A percentile compares a stretch with the other conserved stretches of the same genome.
Evolutionary conservation across 2,888 invertebrate genomes (phyloP).

Genomic region (Spialia ferax): DNA sequence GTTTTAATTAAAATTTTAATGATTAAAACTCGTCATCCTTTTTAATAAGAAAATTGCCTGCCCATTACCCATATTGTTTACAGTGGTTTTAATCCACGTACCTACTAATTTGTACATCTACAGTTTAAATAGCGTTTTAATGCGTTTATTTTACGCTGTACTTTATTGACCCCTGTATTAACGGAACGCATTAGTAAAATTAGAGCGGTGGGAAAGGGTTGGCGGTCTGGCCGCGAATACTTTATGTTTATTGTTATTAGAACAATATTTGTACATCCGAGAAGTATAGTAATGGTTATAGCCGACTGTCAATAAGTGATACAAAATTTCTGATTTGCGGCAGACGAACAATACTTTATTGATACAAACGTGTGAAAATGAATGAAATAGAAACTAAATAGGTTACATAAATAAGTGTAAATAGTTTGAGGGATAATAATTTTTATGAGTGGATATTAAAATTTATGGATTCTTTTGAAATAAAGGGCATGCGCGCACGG

Average conservation of each 20-base stretch:
- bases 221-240: conserved; percentile 61
- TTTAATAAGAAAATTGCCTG: too few species aligned
- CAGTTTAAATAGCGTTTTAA: conserved; percentile 71
- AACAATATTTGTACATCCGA: conserved; percentile 82
- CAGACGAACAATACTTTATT: conserved; percentile 19
- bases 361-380: conserved; percentile 26
- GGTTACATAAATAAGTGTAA: conserved; percentile 29
- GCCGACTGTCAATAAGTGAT: conserved; percentile 41
- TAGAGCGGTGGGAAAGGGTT: conserved; percentile 86
- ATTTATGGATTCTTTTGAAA: conserved; percentile 12
- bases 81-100: conserved; percentile 31
- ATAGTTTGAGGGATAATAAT: conserved; percentile 1
- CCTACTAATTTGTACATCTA: conserved; percentile 70
- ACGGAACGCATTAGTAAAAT: conserved; percentile 82
- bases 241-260: conserved; percentile 85
- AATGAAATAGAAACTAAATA: conserved; percentile 18
- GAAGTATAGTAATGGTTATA: conserved; percentile 82
- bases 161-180: conserved; percentile 73
- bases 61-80: background rate
- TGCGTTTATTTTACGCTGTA: conserved; percentile 74
- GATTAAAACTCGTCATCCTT: too few species aligned
- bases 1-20: too few species aligned
- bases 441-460: conserved; percentile 8
- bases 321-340: conserved; percentile 21
- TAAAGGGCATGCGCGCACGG: background rate